Evolutionary conservation across 2,797 vertebrate species (phyloP), one percentile per base, ranked within the genome.

Genomic region (Psittacula derbiana): DNA sequence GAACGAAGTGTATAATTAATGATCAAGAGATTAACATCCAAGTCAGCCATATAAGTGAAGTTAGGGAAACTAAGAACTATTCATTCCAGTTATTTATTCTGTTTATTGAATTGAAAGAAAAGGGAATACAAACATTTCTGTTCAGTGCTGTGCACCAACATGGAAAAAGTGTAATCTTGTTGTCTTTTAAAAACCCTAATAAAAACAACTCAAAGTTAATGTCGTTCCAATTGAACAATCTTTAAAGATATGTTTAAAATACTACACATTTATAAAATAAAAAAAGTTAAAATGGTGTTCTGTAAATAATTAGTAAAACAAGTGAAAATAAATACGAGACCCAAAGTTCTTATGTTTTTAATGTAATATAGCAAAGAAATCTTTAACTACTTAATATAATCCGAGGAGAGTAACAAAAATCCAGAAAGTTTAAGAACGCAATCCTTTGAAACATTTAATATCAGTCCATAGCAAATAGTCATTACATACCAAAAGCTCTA

Each of bases 311-410:
- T 98, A 98, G 97, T 98, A 98, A 97, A 98, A 97, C 98, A 98
- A 97, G 95, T 98, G 96, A 98, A 98, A 98, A 98, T 98, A 98
- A 98, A 98, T 98, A 98, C 97, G 98, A 99, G 98, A 98, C 98
- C 97, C 98, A 98, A 98, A 98, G 97, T 98, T 99, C 98, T 99
- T 99, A 99, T 98, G 99, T 98, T 99, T 97, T 99, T 99, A 99
- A 99, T 99, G 99, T 99, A 98, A 99, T 99, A 99, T 98, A 99
- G 98, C 98, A 98, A 99, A 98, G 98, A 98, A 99, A 99, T 98
- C 98, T 96, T 98, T 98, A 99, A 98, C 97, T 97, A 98, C 97
- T 98, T 97, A 98, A 98, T 97, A 98, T 98, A 98, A 98, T 98
- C 98, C 97, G 96, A 98, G 98, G 98, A 97, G 98, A 98, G 97